Conservation (phyloP, 2,888 invertebrate species). For the Sarcophaga caerulescens region DNA sequence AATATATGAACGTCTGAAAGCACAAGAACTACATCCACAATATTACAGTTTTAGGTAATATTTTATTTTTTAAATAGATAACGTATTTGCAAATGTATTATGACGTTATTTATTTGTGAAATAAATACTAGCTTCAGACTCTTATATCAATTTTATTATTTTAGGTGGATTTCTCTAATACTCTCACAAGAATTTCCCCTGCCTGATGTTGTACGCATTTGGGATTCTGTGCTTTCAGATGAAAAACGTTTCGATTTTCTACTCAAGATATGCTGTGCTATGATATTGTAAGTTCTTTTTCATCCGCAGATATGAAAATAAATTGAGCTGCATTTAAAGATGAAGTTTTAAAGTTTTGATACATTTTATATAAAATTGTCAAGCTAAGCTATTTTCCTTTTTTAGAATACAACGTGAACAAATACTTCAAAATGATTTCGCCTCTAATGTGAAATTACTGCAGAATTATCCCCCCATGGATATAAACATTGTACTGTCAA, state of each 20-base stretch:
- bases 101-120: too few species aligned
- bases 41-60: slow-evolving; percentile 95
- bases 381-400: not conserved
- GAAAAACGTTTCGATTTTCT: slow-evolving; percentile 94
- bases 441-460: slow-evolving; percentile 94
- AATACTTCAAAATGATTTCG: slow-evolving; percentile 93
- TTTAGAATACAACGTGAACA: slow-evolving; percentile 90
- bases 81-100: too few species aligned
- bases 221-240: slow-evolving; percentile 98
- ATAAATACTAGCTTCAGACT: too few species aligned
- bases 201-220: slow-evolving; percentile 97
- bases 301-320: too few species aligned
- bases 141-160: slow-evolving; percentile 70
- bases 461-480: slow-evolving; percentile 96
- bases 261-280: slow-evolving; percentile 96
- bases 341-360: too few species aligned
- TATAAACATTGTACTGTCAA: slow-evolving; percentile 90
- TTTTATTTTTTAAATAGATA: not conserved
- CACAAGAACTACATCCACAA: slow-evolving; percentile 95
- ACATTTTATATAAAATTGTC: not conserved
- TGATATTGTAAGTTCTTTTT: slow-evolving; percentile 91
- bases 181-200: slow-evolving; percentile 98
- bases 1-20: slow-evolving; percentile 89
- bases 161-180: slow-evolving; percentile 96
- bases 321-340: too few species aligned